A percentile compares a stretch with the other conserved stretches of the same genome.
Evolutionary conservation across 2,113 vertebrate species (phyloP).

Genomic region (Leptocoma aspasia): DNA sequence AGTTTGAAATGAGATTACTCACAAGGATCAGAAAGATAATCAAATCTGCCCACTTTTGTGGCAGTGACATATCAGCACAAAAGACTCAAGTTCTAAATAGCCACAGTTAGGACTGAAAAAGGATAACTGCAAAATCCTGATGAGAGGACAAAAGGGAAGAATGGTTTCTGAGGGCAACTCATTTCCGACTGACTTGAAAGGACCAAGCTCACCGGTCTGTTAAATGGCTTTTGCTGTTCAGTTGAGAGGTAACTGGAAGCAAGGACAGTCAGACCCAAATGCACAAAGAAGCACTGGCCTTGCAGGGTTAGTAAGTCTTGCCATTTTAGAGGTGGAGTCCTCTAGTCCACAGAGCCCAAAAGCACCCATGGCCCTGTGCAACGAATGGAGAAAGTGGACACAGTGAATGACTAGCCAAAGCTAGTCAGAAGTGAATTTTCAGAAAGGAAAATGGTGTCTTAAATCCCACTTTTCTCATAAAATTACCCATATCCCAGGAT

Average conservation of each 20-base stretch:
- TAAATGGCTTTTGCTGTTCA: slow-evolving; percentile 45
- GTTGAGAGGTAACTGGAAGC: slow-evolving; percentile 1
- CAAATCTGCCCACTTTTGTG: slow-evolving; percentile 57
- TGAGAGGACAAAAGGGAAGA: slow-evolving; percentile 58
- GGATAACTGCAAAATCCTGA: slow-evolving; percentile 56
- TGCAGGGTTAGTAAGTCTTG: not conserved
- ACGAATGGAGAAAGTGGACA: not conserved
- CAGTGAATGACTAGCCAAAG: not conserved
- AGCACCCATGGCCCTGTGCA: not conserved
- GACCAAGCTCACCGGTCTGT: slow-evolving; percentile 30
- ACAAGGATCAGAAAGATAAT: slow-evolving; percentile 66
- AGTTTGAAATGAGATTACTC: slow-evolving; percentile 61
- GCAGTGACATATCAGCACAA: slow-evolving; percentile 55
- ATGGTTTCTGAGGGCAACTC: slow-evolving; percentile 36
- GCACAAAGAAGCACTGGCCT: not conserved
- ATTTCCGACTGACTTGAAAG: slow-evolving; percentile 58
- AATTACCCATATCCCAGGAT: not conserved
- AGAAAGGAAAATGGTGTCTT: not conserved
- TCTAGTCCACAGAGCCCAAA: not conserved
- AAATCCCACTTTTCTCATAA: not conserved
- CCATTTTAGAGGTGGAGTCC: not conserved
- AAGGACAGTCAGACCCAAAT: slow-evolving; percentile 5
- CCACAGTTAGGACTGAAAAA: slow-evolving; percentile 53
- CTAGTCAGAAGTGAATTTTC: not conserved
- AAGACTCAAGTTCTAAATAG: slow-evolving; percentile 54